Evolutionary conservation across 2,888 invertebrate genomes (phyloP), one percentile per base, ranked within the genome.

Genomic region (Gandaritis pyraliata): DNA sequence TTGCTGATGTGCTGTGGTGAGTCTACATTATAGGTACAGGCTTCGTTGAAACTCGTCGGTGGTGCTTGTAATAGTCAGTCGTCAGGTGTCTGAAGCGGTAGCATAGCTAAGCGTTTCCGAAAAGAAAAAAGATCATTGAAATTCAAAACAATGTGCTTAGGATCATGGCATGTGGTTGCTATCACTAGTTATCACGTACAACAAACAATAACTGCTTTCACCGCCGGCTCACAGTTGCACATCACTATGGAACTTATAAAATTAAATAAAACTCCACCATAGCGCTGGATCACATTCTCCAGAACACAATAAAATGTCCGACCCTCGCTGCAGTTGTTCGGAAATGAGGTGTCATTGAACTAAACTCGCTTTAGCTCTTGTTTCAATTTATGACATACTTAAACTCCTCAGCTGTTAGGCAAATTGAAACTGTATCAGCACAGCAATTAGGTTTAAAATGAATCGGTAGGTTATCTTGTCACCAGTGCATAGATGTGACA

Each of bases 1-100:
- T 59, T 73, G 41, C 64, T 73, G 61, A 11, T 65, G 29, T 47
- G 59, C 36, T 33, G 66, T 13, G 77, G 77, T 77, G 52, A 75
- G 77, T 77, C n/a, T 11, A 46, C 23, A 36, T 29, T 18, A 10
- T 43, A 49, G 5, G 10, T 39, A 36, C 2, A 36, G 2, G 29
- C 6, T 29, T 29, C 29, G 29, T 2, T 29, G 29, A 29, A 2
- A 29, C 4, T 29, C 33, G 8, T 11, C 33, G 8, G 33, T 33
- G 30, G 23, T 23, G 0, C 6, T 5, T 23, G 23, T 0, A 23
- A 23, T 23, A 1, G 23, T 0, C 23, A 23, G 0, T 23, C 23
- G 3, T 23, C 23, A 33, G 7, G 10, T 33, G 33, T 6, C 33
- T 33, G n/a, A n/a, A n/a, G n/a, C n/a, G n/a, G n/a, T n/a, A n/a